phyloP scores from a whole-genome alignment of 2,797 vertebrate genomes.

The Cyclopterus lumpus region DNA sequence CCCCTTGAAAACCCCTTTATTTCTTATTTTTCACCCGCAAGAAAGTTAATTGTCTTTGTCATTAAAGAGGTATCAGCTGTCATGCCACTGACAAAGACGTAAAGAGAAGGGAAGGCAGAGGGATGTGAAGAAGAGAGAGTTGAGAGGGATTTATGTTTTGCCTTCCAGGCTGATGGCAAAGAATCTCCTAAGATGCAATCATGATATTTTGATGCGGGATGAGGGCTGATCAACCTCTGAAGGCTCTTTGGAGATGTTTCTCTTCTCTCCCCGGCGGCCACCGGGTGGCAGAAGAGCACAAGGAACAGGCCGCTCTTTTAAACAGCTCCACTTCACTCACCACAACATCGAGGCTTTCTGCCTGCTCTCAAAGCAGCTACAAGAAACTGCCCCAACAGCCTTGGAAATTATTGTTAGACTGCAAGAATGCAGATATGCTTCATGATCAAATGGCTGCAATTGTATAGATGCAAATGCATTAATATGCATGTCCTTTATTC shows the following conservation, averaged over 20 bases:
- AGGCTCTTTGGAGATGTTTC: slow-evolving; percentile 51
- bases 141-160: slow-evolving; percentile 71
- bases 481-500: slow-evolving; percentile 32
- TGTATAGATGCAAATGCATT: slow-evolving; percentile 32
- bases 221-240: slow-evolving; percentile 72
- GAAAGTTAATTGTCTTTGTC: slow-evolving; percentile 83
- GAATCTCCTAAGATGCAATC: slow-evolving; percentile 80
- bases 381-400: slow-evolving; percentile 50
- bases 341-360: slow-evolving; percentile 43
- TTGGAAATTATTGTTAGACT: slow-evolving; percentile 62
- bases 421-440: slow-evolving; percentile 42
- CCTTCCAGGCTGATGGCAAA: slow-evolving; percentile 74
- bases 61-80: slow-evolving; percentile 82
- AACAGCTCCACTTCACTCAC: slow-evolving; percentile 41
- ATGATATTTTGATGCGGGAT: slow-evolving; percentile 77
- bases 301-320: slow-evolving; percentile 69
- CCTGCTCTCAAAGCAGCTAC: slow-evolving; percentile 39
- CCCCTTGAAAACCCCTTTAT: slow-evolving; percentile 49
- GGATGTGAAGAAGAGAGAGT: slow-evolving; percentile 63
- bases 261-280: slow-evolving; percentile 70
- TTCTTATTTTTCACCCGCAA: slow-evolving; percentile 70
- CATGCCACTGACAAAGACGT: slow-evolving; percentile 75
- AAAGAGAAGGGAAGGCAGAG: slow-evolving; percentile 64
- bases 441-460: slow-evolving; percentile 49
- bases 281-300: slow-evolving; percentile 87